Base-by-base conservation (phyloP, 1,140 invertebrate genomes). In the Radopholus similis region DNA sequence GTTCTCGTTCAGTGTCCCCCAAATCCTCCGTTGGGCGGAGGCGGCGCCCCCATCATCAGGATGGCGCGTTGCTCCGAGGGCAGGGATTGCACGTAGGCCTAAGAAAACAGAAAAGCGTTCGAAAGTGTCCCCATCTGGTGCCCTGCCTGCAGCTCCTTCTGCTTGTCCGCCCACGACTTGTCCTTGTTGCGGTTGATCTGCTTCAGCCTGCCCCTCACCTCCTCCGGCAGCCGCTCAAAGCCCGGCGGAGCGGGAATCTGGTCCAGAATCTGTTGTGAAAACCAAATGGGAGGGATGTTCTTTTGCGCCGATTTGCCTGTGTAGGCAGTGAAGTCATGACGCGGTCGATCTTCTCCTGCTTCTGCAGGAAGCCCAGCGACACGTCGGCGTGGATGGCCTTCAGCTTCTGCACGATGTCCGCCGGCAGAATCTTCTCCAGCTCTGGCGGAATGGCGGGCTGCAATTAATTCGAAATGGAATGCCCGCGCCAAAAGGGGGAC, bases 221-320 rank as follows among this genome's bases (percentile, higher is more conserved):
- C 42, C 11, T 66, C 73, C 0, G 72, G 72, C 1, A 74, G 32
- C 21, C 75, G 67, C 4, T 77, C 60, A 44, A 76, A 76, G 23
- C 74, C 74, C 13, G 74, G 74, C n/a, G 74, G 74, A 9, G 75
- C 57, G 2, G 74, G 74, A 28, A 76, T 77, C 59, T 76, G 73
- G 59, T 77, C 75, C 23, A 74, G 57, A 54, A 77, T 68, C 70
- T 60, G 9, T 47, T 40, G 0, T 26, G 30, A 51, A 51, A 13
- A 13, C 11, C 4, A 51, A 51, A 2, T 51, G 9, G 15, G 23
- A 49, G 15, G 15, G 30, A 32, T 54, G 4, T 3, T 1, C 4
- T 15, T 21, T 62, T 4, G n/a, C 0, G 2, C 13, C 1, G 26
- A 18, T 9, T 62, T 47, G 21, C 59, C 59, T 76, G 74, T 11